These are phyloP conservation scores for Rhizomys pruinosus DNA, from an alignment of 2,113 vertebrate genomes.

Conservation along the genomic window DNA sequence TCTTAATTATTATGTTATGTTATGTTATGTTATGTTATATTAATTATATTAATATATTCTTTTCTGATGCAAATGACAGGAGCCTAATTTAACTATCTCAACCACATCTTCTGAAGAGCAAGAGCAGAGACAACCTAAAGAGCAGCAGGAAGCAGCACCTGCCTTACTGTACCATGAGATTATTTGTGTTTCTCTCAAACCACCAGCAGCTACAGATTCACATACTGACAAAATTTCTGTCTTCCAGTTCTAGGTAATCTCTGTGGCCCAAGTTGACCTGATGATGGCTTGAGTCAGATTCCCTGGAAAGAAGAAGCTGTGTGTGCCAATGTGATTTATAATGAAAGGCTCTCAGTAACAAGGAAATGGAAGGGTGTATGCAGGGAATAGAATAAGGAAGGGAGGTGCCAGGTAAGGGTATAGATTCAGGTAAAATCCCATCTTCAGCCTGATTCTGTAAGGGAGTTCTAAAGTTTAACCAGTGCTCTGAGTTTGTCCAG, in stretches of 20 bases:
- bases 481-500: not conserved
- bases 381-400: not conserved
- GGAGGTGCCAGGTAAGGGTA: not conserved
- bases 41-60: not conserved
- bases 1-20: too few species aligned
- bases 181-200: not conserved
- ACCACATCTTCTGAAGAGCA: not conserved
- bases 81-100: not conserved
- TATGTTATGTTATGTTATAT: too few species aligned
- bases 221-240: not conserved
- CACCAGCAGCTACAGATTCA: not conserved
- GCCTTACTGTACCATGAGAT: not conserved
- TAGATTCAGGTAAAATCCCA: not conserved
- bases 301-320: not conserved
- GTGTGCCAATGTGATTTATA: not conserved
- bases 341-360: not conserved
- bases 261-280: not conserved
- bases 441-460: not conserved
- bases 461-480: not conserved
- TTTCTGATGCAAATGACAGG: slow-evolving; percentile 11
- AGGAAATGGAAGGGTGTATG: not conserved
- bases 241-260: not conserved
- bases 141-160: not conserved
- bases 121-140: not conserved
- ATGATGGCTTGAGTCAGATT: too few species aligned